Evolutionary conservation across 2,888 invertebrate species (phyloP).

Genomic region (Congeria kusceri): DNA sequence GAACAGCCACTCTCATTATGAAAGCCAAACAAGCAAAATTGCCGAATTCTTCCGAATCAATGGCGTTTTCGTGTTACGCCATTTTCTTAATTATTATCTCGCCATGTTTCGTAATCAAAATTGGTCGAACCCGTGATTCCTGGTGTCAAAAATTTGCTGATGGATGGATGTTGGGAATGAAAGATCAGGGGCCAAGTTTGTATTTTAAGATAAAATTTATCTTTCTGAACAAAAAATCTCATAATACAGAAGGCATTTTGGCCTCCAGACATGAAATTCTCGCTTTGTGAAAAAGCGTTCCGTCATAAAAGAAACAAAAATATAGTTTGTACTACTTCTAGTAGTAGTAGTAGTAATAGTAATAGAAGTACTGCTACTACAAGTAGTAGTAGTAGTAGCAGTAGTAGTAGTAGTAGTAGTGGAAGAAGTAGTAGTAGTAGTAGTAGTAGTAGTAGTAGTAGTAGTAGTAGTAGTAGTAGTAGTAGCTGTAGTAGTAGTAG

Average conservation of each 20-base stretch:
- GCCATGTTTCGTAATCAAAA: constrained; percentile 63
- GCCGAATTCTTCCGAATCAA: constrained; percentile 52
- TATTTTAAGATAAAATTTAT: constrained; percentile 62
- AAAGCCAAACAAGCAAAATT: constrained; percentile 14
- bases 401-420: too few species aligned
- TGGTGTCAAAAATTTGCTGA: constrained; percentile 55
- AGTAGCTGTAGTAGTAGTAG: background rate
- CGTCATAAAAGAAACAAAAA: too few species aligned
- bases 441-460: too few species aligned
- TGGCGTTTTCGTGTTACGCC: constrained; percentile 61
- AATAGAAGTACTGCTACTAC: too few species aligned
- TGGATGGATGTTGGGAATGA: constrained; percentile 46
- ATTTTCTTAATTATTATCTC: constrained; percentile 63
- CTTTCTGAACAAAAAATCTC: constrained; percentile 43
- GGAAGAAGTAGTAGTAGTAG: too few species aligned
- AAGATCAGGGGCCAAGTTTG: constrained; percentile 48
- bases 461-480: background rate
- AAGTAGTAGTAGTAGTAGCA: too few species aligned
- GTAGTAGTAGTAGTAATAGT: too few species aligned
- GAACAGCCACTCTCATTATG: constrained; percentile 10
- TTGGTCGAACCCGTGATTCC: constrained; percentile 61
- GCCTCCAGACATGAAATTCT: too few species aligned
- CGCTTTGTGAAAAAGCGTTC: too few species aligned
- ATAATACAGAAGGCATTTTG: background rate
- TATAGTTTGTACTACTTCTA: too few species aligned